phyloP scores from a whole-genome alignment of 2,888 invertebrate species.

The Amphipoea lucens region DNA sequence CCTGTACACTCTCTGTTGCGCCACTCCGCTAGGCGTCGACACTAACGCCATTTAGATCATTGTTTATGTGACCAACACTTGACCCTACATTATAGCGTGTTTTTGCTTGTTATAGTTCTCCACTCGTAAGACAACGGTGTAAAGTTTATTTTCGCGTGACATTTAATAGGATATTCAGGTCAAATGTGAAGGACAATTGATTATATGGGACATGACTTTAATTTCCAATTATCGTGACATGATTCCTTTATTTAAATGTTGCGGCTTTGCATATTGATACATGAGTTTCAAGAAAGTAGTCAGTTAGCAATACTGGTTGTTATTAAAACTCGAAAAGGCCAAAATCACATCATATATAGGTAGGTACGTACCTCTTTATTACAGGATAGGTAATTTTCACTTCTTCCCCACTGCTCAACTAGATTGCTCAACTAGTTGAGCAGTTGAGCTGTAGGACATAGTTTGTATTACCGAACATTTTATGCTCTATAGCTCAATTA shows the following conservation, averaged over 20 bases:
- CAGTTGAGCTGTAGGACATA: no score
- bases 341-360: no score
- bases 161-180: constrained; percentile 59
- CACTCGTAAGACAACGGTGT: constrained; percentile 26
- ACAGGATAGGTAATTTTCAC: neutral
- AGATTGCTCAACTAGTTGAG: no score
- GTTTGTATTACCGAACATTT: no score
- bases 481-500: no score
- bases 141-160: constrained; percentile 38
- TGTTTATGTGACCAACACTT: constrained; percentile 72
- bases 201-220: constrained; percentile 58
- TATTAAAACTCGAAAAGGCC: neutral
- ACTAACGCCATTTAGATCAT: constrained; percentile 73
- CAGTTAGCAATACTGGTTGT: constrained; percentile 2
- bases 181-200: constrained; percentile 62
- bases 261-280: constrained; percentile 33
- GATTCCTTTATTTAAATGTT: constrained; percentile 45
- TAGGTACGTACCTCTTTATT: neutral
- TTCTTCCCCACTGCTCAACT: no score
- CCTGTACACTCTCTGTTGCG: constrained; percentile 32
- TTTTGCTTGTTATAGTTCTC: constrained; percentile 34
- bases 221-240: constrained; percentile 64
- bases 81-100: constrained; percentile 61
- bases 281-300: neutral
- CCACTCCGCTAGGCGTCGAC: constrained; percentile 61